Evolutionary conservation across 2,888 invertebrate genomes (phyloP).

Genomic region (Drosophila atripex): DNA sequence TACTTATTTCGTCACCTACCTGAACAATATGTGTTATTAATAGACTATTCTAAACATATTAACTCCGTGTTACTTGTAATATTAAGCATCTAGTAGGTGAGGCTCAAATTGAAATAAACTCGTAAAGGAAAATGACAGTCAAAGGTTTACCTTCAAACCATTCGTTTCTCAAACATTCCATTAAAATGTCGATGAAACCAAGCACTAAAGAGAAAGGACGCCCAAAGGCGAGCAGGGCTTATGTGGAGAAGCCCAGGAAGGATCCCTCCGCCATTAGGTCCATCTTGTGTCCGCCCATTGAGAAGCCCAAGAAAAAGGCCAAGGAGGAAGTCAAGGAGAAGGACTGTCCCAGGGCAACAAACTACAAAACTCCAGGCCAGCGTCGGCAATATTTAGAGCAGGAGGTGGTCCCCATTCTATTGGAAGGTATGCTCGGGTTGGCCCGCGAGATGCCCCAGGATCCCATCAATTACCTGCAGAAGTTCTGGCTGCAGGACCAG

Average conservation of each 20-base stretch:
- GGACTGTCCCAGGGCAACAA: conserved; percentile 2
- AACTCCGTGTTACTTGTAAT: background rate
- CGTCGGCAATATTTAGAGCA: conserved; percentile 44
- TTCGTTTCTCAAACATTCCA: background rate
- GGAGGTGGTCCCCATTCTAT: conserved; percentile 60
- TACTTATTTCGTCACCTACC: no score
- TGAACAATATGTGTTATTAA: no score
- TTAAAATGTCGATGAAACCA: conserved; percentile 38
- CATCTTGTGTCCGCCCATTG: conserved; percentile 14
- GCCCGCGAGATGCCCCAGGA: conserved; percentile 61
- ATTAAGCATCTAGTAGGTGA: background rate
- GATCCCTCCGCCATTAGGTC: background rate
- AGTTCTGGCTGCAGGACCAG: conserved; percentile 57
- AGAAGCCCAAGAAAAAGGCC: conserved; percentile 23
- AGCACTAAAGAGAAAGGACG: background rate
- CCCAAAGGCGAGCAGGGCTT: conserved; percentile 8
- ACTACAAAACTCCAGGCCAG: conserved; percentile 32
- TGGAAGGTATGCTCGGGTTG: conserved; percentile 64
- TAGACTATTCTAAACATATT: no score
- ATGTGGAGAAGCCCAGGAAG: conserved; percentile 2
- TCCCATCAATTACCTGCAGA: conserved; percentile 57
- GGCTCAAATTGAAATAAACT: background rate
- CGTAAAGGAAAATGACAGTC: background rate
- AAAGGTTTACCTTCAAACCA: background rate
- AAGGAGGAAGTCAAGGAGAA: background rate